These are phyloP conservation scores for Metopolophium dirhodum DNA, from an alignment of 1,140 invertebrate genomes.

Conservation along the genomic window DNA sequence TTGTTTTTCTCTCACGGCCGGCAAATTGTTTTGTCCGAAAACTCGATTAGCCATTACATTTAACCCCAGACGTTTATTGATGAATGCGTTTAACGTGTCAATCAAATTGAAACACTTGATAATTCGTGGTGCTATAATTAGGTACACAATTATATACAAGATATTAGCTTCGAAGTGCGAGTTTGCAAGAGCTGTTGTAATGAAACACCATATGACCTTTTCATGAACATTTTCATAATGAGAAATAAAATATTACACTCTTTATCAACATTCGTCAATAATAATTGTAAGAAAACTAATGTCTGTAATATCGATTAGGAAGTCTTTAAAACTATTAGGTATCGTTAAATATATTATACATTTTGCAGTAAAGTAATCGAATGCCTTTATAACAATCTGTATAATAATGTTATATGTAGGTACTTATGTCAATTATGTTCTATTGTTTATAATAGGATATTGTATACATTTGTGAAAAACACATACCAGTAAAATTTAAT, in stretches of 20 bases:
- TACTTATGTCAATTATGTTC: too few species aligned
- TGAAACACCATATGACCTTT: neutral
- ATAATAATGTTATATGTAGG: neutral
- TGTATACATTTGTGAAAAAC: neutral
- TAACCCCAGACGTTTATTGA: slow-evolving; percentile 28
- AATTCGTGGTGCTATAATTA: neutral
- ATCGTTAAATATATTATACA: neutral
- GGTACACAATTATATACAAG: neutral
- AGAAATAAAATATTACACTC: neutral
- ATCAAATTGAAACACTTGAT: slow-evolving; percentile 20
- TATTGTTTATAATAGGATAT: neutral
- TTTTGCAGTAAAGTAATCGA: neutral
- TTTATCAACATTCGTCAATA: neutral
- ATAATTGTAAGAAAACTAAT: neutral
- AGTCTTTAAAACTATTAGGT: neutral
- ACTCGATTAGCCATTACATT: slow-evolving; percentile 52
- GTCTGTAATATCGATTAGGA: neutral
- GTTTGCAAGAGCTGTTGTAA: neutral
- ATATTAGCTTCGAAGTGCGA: neutral
- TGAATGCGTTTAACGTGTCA: slow-evolving; percentile 22
- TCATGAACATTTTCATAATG: neutral
- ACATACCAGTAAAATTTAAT: neutral
- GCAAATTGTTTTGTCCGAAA: slow-evolving; percentile 49
- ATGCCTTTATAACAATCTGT: neutral
- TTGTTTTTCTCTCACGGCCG: slow-evolving; percentile 53